A percentile compares a stretch with the other conserved stretches of the same genome.
Evolutionary conservation across 1,140 invertebrate species (phyloP).

Genomic region (Trachymyrmex cornetzi): DNA sequence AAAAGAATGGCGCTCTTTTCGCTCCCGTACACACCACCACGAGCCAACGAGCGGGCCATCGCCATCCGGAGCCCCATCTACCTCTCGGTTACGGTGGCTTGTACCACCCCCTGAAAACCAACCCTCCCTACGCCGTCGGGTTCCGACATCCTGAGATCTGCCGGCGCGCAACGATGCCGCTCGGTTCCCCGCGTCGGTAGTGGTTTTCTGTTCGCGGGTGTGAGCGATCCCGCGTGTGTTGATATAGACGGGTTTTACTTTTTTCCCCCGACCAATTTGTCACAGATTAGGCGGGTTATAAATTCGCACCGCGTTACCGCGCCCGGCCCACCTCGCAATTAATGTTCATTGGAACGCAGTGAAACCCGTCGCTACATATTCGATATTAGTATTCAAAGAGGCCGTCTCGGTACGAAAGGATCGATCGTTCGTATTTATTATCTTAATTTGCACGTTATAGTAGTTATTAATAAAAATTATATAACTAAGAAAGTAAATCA

Average conservation of each 20-base stretch:
- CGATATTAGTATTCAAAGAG: conserved; percentile 2
- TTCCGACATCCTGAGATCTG: conserved; percentile 44
- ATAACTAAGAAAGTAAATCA: neutral
- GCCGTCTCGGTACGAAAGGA: neutral
- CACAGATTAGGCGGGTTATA: conserved; percentile 84
- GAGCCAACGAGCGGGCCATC: conserved; percentile 65
- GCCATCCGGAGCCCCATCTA: conserved; percentile 62
- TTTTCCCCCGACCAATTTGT: conserved; percentile 81
- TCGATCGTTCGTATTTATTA: neutral
- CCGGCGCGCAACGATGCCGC: conserved; percentile 60
- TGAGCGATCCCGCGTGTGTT: conserved; percentile 13
- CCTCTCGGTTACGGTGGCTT: conserved; percentile 68
- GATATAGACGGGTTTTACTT: conserved; percentile 63
- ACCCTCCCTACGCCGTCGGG: conserved; percentile 22
- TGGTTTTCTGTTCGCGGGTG: conserved; percentile 27
- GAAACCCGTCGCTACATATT: conserved; percentile 10
- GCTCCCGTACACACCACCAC: conserved; percentile 74
- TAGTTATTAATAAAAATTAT: conserved; percentile 13
- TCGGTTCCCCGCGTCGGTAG: neutral
- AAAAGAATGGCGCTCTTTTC: conserved; percentile 86
- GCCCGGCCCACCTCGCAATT: conserved; percentile 58
- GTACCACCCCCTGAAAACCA: conserved; percentile 66
- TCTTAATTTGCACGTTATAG: neutral
- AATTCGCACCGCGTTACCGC: conserved; percentile 79
- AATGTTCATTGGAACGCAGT: conserved; percentile 61